Conservation (phyloP, 2,113 vertebrate species). For the Boulengeromyrus knoepffleri region DNA sequence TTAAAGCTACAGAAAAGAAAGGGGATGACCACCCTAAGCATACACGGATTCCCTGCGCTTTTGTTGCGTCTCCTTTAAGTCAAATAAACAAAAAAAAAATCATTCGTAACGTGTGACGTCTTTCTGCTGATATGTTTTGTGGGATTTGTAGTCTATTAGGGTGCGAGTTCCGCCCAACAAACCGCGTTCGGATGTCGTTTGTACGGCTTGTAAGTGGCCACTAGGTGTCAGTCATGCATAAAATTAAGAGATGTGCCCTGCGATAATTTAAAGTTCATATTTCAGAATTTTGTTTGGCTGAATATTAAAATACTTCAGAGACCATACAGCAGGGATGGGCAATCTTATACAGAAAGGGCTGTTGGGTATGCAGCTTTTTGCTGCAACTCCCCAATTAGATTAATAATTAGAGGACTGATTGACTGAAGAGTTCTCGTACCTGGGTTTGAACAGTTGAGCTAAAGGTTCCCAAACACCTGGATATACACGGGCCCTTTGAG, state of each 20-base stretch:
- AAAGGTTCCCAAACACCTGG: not conserved
- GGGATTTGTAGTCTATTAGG: slow-evolving; percentile 1
- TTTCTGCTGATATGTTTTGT: not conserved
- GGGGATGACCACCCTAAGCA: slow-evolving; percentile 35
- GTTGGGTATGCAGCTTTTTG: not conserved
- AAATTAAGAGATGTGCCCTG: not conserved
- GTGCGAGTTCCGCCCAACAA: not conserved
- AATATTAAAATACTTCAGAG: not conserved
- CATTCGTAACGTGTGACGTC: not conserved
- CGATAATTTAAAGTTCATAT: not conserved
- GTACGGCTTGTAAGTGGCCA: not conserved
- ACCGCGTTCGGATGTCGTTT: not conserved
- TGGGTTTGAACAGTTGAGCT: not conserved
- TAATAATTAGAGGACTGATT: not conserved
- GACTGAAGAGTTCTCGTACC: not conserved
- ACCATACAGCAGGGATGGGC: not conserved
- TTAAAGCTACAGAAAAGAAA: slow-evolving; percentile 71
- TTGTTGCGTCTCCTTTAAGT: slow-evolving; percentile 77
- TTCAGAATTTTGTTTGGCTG: not conserved
- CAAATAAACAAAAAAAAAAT: slow-evolving; percentile 37
- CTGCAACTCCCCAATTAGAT: not conserved
- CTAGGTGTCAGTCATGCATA: not conserved
- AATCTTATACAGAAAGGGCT: not conserved
- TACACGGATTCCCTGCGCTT: slow-evolving; percentile 50
- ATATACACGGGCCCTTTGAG: not conserved